Evolutionary conservation across 2,113 vertebrate species (phyloP).

Genomic region (Pyrgilauda ruficollis): DNA sequence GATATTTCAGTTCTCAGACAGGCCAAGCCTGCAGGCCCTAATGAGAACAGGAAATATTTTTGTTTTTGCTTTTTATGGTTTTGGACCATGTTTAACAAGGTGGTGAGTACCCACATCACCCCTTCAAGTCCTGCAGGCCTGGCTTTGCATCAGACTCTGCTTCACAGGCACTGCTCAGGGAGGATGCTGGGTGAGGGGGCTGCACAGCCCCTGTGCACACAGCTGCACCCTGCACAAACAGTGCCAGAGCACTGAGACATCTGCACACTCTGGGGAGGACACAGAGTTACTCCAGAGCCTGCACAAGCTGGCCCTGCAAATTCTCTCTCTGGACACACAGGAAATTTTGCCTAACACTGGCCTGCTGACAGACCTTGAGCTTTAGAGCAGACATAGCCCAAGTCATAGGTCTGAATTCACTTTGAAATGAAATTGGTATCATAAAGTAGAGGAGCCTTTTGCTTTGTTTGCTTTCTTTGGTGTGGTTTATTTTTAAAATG

Average conservation of each 20-base stretch:
- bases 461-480: constrained; percentile 49
- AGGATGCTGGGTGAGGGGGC: no score
- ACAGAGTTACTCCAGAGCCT: accelerated
- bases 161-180: neutral
- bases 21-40: neutral
- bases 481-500: constrained; percentile 36
- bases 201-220: neutral
- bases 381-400: neutral
- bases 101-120: neutral
- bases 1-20: neutral
- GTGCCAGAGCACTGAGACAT: neutral
- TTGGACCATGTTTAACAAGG: neutral
- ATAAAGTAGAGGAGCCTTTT: constrained; percentile 11
- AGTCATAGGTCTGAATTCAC: neutral
- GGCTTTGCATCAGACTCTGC: neutral
- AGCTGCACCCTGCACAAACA: neutral
- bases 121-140: neutral
- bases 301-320: neutral
- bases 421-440: neutral
- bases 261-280: neutral
- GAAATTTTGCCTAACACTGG: neutral
- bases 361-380: neutral
- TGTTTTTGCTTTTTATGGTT: neutral
- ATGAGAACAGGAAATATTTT: neutral
- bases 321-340: neutral